A percentile compares a stretch with the other conserved stretches of the same genome.
Evolutionary conservation across 2,113 vertebrate genomes (phyloP).

Genomic region (Campylorhamphus procurvoides): DNA sequence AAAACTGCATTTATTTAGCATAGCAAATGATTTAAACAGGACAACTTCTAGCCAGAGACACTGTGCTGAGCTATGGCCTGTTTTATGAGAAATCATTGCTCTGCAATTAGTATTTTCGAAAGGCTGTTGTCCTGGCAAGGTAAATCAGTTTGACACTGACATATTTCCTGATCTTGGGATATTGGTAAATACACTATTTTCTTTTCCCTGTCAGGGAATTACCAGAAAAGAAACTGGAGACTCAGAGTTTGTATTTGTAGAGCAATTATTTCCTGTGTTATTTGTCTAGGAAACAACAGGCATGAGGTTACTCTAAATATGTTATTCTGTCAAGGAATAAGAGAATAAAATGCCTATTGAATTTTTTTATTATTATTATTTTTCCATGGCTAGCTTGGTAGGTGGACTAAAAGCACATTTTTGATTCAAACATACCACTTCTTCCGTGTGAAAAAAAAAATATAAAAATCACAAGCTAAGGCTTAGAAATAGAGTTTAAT

Average conservation of each 20-base stretch:
- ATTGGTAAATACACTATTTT: neutral
- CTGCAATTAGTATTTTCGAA: neutral
- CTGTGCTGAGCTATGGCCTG: neutral
- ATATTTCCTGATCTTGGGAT: neutral
- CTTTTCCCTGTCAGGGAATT: neutral
- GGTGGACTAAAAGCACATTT: neutral
- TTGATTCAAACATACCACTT: neutral
- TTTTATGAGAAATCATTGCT: neutral
- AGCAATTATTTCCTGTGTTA: neutral
- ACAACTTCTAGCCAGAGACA: neutral
- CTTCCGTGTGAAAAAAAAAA: neutral
- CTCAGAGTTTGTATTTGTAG: neutral
- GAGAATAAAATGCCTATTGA: neutral
- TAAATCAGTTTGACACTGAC: neutral
- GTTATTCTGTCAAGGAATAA: neutral
- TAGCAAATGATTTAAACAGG: neutral
- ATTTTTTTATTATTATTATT: neutral
- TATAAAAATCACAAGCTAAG: neutral
- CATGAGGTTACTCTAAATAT: neutral
- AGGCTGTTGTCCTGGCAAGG: neutral
- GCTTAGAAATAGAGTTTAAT: neutral
- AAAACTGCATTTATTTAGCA: neutral
- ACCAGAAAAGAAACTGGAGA: neutral
- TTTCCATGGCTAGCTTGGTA: neutral
- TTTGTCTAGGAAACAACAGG: neutral